These are phyloP conservation scores for Asbolus verrucosus DNA, from an alignment of 1,140 invertebrate species.

Conservation along the genomic window DNA sequence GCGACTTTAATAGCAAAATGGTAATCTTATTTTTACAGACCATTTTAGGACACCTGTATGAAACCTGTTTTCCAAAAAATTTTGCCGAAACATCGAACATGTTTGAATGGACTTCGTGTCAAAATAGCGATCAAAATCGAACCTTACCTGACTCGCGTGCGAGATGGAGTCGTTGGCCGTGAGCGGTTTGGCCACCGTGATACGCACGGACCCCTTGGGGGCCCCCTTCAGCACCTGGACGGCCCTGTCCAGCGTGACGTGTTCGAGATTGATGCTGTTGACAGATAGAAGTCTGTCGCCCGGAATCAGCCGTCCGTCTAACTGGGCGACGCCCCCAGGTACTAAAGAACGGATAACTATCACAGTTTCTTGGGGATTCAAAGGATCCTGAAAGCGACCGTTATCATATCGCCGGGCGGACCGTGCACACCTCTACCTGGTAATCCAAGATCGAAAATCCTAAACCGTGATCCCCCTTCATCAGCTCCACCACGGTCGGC, in stretches of 20 bases:
- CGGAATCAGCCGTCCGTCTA: constrained; percentile 83
- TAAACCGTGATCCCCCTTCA: constrained; percentile 86
- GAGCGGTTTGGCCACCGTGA: constrained; percentile 89
- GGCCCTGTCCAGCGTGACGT: constrained; percentile 83
- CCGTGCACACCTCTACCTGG: too few relatives aligned
- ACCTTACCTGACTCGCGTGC: constrained; percentile 71
- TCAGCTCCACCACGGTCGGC: constrained; percentile 82
- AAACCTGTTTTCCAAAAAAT: too few relatives aligned
- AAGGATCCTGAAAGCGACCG: constrained; percentile 73
- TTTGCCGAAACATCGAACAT: too few relatives aligned
- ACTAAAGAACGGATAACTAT: constrained; percentile 91
- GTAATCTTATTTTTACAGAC: too few relatives aligned
- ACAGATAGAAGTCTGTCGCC: constrained; percentile 89
- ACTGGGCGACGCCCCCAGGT: constrained; percentile 84
- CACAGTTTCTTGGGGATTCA: constrained; percentile 84
- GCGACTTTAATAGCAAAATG: too few relatives aligned
- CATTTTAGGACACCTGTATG: too few relatives aligned
- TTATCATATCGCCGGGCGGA: neutral
- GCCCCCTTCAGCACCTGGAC: constrained; percentile 85
- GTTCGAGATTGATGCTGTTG: constrained; percentile 82
- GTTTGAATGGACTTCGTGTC: too few relatives aligned
- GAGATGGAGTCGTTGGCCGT: constrained; percentile 76
- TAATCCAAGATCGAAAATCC: constrained; percentile 94
- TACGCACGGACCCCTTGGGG: constrained; percentile 80
- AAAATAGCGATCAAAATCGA: too few relatives aligned